Evolutionary conservation across 2,797 vertebrate species (phyloP), one percentile per base, ranked within the genome.

Genomic region (Anisognathus igniventris): DNA sequence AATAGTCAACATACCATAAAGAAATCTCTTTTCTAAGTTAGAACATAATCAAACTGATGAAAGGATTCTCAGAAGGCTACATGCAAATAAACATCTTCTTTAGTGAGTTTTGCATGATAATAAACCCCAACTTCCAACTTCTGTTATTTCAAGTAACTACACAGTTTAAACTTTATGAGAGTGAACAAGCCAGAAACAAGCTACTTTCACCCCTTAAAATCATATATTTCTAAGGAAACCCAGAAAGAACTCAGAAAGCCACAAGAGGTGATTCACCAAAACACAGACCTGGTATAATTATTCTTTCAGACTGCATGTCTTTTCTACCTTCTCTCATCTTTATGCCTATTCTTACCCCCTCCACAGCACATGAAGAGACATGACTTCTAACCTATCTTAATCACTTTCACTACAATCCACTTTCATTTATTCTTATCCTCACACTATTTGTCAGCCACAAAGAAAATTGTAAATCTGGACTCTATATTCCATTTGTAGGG

Each of bases 1-100:
- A 72, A 83, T 93, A 86, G 70, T 47, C 93, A 88, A 84, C 62
- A 95, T 27, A 11, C 15, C 61, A 83, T 60, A 80, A 79, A 72
- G 28, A 68, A 75, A 61, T 44, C 39, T 68, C 61, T 65, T 86
- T 68, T 58, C 31, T 57, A 74, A 89, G 20, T 70, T 81, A 81
- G 21, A 90, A 61, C 8, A 58, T 77, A 54, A 83, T 80, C 28
- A 90, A 93, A 57, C 51, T 50, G 23, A 67, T 86, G 12, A 83
- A 92, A 88, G 42, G 28, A 65, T 80, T 48, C 40, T 86, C 79
- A 72, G 25, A 54, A 79, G 67, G 53, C 72, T 35, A 40, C 0
- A 0, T 37, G 33, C 39, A 93, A 89, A 92, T n/a, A 73, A 93
- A 71, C 15, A 70, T 27, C 31, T 3, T 53, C 35, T 51, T 76